Conservation (phyloP, 2,797 vertebrate species). For the Potorous gilbertii region DNA sequence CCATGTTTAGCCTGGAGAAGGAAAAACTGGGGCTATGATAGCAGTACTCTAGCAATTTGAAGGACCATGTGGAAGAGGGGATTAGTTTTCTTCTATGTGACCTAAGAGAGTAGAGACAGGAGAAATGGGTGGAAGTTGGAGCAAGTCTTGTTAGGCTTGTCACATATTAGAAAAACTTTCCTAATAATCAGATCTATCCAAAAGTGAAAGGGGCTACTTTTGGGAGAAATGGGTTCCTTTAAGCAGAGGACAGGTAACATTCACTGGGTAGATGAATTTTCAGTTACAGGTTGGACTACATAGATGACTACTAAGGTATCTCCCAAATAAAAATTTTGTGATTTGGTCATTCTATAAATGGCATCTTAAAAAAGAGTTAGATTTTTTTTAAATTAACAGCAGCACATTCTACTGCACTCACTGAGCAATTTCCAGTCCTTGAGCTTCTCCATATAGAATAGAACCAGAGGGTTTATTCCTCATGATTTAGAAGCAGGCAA, state of each 20-base stretch:
- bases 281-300: not conserved
- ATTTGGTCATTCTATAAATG: not conserved
- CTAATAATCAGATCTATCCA: not conserved
- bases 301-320: not conserved
- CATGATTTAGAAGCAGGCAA: not conserved
- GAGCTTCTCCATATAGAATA: not conserved
- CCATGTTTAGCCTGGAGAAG: not conserved
- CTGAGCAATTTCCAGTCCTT: not conserved
- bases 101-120: not conserved
- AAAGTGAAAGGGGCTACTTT: not conserved
- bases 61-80: not conserved
- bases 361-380: not conserved
- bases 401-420: not conserved
- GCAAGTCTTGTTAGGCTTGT: not conserved
- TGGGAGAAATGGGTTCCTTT: not conserved
- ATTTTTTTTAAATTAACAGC: not conserved
- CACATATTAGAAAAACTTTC: not conserved
- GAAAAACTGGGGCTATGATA: not conserved
- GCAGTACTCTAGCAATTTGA: not conserved
- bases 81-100: not conserved
- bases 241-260: not conserved
- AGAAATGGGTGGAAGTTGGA: not conserved
- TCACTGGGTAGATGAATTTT: not conserved
- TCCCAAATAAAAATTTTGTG: not conserved
- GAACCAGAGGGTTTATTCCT: conserved; percentile 22